A percentile compares a stretch with the other conserved stretches of the same genome.
phyloP scores from a whole-genome alignment of 2,113 vertebrate genomes.

The Nothoprocta pentlandii region DNA sequence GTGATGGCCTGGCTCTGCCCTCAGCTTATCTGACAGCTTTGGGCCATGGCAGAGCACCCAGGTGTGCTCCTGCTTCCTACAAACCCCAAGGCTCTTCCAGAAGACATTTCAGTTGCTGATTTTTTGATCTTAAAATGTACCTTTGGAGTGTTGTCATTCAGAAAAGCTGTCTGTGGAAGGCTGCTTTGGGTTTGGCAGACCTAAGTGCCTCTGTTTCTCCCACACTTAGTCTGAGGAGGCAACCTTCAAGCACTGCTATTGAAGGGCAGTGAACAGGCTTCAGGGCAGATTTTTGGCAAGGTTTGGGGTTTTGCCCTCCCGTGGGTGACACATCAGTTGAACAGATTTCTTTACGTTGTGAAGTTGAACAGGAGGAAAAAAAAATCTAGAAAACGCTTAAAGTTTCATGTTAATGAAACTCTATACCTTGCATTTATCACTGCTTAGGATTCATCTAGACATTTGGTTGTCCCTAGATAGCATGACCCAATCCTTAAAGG shows the following conservation, averaged over 20 bases:
- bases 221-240: background rate
- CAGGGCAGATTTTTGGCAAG: background rate
- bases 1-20: background rate
- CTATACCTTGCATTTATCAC: background rate
- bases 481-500: background rate
- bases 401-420: background rate
- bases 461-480: background rate
- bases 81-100: background rate
- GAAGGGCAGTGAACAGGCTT: background rate
- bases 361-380: background rate
- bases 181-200: background rate
- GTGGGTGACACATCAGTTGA: background rate
- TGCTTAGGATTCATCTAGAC: background rate
- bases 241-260: background rate
- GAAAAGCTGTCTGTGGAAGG: background rate
- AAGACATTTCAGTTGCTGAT: background rate
- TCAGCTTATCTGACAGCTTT: slow-evolving; percentile 30
- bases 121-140: background rate
- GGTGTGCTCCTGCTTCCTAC: background rate
- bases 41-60: background rate
- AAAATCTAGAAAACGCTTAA: background rate
- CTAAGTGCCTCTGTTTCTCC: background rate
- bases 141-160: background rate
- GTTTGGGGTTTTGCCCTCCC: background rate
- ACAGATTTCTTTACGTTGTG: background rate